Percentiles rank a stretch among this genome's conserved stretches.
These are phyloP conservation scores for Plebejus argus DNA, from an alignment of 2,888 invertebrate genomes.

Conservation along the genomic window DNA sequence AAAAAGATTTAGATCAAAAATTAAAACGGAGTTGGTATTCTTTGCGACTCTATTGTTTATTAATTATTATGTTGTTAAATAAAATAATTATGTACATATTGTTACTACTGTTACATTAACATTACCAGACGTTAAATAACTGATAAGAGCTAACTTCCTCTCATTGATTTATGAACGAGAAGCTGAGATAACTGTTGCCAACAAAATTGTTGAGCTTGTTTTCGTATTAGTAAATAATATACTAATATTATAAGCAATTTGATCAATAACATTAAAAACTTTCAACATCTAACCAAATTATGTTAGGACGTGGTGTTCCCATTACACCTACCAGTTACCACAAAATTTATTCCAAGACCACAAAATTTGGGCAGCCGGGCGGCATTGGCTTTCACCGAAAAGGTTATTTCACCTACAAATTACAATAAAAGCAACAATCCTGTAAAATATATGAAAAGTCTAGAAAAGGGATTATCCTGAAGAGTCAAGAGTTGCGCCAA, in stretches of 20 bases:
- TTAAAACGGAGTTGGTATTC: too few species aligned
- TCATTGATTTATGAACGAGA: conserved; percentile 1
- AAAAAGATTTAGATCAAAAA: too few species aligned
- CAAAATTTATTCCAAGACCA: background rate
- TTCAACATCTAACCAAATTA: background rate
- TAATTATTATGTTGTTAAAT: background rate
- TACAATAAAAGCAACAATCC: background rate
- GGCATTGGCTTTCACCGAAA: background rate
- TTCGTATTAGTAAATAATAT: too few species aligned
- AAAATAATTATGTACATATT: background rate
- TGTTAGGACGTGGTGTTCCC: background rate
- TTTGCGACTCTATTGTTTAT: background rate
- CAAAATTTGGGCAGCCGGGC: background rate
- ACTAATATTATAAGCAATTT: background rate
- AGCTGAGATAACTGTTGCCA: background rate
- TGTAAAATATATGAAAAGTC: too few species aligned
- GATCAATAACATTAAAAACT: background rate
- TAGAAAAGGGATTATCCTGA: too few species aligned
- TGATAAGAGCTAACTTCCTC: conserved; percentile 7
- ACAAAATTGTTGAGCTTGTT: background rate
- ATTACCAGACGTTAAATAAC: background rate
- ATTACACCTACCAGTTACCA: background rate
- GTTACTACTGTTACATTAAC: background rate
- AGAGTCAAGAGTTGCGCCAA: too few species aligned
- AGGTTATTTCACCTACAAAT: background rate